These are phyloP conservation scores for Megaceryle torquata DNA, from an alignment of 2,113 vertebrate genomes.

Conservation along the genomic window DNA sequence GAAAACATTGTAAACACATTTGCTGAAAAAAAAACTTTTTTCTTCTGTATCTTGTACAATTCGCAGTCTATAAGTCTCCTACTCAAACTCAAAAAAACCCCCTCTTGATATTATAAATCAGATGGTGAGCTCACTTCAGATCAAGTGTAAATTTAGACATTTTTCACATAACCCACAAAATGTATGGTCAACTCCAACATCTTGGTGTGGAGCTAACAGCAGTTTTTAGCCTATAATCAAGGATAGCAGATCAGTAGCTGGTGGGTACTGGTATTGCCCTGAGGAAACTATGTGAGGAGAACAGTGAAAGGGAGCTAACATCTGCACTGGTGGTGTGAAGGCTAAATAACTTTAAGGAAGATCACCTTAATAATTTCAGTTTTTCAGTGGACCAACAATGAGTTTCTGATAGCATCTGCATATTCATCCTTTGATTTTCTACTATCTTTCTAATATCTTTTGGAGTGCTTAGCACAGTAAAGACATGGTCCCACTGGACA, in stretches of 20 bases:
- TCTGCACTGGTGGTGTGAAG: not conserved
- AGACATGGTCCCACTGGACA: not conserved
- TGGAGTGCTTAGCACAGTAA: not conserved
- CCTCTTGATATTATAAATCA: not conserved
- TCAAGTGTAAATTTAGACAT: not conserved
- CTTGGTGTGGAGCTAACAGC: not conserved
- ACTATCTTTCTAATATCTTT: too few relatives aligned
- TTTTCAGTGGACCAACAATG: not conserved
- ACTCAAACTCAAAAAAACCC: not conserved
- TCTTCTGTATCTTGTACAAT: not conserved
- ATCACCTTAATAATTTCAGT: not conserved
- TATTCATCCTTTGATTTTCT: not conserved
- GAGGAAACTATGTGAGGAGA: not conserved
- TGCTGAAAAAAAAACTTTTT: not conserved
- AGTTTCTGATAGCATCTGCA: not conserved
- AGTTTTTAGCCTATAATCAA: not conserved
- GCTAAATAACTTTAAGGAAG: not conserved
- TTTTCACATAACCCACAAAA: not conserved
- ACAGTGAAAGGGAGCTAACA: not conserved
- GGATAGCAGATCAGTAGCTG: not conserved
- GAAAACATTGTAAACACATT: not conserved
- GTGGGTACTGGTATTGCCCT: not conserved
- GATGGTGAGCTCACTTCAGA: not conserved
- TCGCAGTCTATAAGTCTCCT: not conserved
- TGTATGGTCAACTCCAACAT: not conserved